Evolutionary conservation across 2,113 vertebrate genomes (phyloP).

Genomic region (Zosterops lateralis): DNA sequence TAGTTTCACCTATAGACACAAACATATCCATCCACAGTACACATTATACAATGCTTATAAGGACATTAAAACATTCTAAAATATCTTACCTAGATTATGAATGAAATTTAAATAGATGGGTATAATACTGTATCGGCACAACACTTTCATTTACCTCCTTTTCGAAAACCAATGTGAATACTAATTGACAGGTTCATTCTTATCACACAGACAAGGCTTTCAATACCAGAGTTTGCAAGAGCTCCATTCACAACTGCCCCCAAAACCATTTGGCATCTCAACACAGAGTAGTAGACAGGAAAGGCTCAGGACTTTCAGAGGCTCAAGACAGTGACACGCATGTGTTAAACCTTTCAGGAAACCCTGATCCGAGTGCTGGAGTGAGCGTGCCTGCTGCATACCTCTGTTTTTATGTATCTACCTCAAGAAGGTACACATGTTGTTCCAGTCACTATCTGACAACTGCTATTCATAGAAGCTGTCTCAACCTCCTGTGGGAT

Average conservation of each 20-base stretch:
- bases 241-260: neutral
- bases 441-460: neutral
- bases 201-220: neutral
- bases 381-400: neutral
- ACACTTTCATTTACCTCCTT: neutral
- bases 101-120: neutral
- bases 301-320: neutral
- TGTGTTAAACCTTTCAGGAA: neutral
- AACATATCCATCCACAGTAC: neutral
- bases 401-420: neutral
- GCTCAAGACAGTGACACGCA: neutral
- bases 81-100: neutral
- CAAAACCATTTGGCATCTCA: neutral
- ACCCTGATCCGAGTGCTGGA: neutral
- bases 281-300: neutral
- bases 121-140: neutral
- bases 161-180: neutral
- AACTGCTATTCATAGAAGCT: neutral
- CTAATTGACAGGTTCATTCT: neutral
- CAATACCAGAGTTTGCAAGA: neutral
- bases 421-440: accelerated
- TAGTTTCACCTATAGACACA: neutral
- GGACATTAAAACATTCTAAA: neutral
- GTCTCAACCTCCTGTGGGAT: neutral
- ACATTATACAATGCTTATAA: neutral